Evolutionary conservation across 2,888 invertebrate species (phyloP).

Genomic region (Cephus pulcher): DNA sequence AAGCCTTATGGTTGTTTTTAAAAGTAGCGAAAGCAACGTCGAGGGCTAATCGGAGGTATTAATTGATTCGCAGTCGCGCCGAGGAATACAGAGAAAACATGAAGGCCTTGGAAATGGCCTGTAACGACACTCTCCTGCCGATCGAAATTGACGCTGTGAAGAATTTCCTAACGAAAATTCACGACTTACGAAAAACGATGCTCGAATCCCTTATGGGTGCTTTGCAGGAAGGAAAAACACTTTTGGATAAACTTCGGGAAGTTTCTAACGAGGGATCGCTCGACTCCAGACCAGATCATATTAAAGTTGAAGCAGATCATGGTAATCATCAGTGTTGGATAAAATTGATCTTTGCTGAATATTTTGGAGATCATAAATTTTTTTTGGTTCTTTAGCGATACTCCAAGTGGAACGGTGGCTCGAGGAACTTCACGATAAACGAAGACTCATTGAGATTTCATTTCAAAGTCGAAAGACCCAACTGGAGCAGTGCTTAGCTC

Average conservation of each 20-base stretch:
- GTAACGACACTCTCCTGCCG: conserved; percentile 76
- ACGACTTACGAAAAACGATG: conserved; percentile 78
- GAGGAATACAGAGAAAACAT: conserved; percentile 77
- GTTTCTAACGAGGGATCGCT: conserved; percentile 77
- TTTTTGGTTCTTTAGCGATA: conserved; percentile 68
- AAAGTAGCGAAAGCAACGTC: background rate
- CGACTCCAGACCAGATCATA: conserved; percentile 78
- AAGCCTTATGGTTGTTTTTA: conserved; percentile 7
- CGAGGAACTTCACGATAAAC: conserved; percentile 80
- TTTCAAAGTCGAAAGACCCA: conserved; percentile 79
- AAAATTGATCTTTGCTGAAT: background rate
- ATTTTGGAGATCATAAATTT: background rate
- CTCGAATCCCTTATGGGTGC: conserved; percentile 84
- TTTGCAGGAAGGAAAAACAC: conserved; percentile 81
- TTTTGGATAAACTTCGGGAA: conserved; percentile 80
- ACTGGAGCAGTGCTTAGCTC: conserved; percentile 82
- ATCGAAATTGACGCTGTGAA: conserved; percentile 80
- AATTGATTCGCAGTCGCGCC: conserved; percentile 68
- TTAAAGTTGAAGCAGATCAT: conserved; percentile 68
- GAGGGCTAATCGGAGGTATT: background rate
- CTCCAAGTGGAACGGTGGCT: conserved; percentile 81
- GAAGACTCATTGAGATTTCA: conserved; percentile 77
- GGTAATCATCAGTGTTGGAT: conserved; percentile 35
- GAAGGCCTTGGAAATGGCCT: conserved; percentile 76
- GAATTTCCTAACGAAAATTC: conserved; percentile 76